Percentiles rank a stretch among this genome's conserved stretches.
These are phyloP conservation scores for Tetragonisca angustula DNA, from an alignment of 2,888 invertebrate genomes.

Conservation along the genomic window DNA sequence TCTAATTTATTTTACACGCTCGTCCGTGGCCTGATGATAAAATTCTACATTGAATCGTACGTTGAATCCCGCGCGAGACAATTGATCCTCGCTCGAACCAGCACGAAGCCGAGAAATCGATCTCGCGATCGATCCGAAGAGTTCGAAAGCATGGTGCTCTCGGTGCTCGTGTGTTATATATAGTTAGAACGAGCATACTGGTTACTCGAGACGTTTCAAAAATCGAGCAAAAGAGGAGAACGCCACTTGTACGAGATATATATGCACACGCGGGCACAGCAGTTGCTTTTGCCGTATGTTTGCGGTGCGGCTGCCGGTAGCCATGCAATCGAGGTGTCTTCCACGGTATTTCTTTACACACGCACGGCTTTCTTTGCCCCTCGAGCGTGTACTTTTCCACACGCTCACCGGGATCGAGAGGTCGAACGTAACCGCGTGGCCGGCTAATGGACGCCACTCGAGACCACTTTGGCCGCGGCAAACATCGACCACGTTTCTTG, in stretches of 20 bases:
- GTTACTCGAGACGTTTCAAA: conserved; percentile 70
- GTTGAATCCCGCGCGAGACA: background rate
- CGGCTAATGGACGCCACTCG: conserved; percentile 83
- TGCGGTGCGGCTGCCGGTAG: conserved; percentile 82
- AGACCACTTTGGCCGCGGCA: conserved; percentile 83
- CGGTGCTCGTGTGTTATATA: too few relatives aligned
- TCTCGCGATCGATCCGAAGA: conserved; percentile 14
- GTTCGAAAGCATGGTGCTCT: background rate
- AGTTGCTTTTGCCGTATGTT: conserved; percentile 70
- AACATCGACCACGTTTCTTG: conserved; percentile 82
- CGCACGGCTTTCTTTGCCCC: conserved; percentile 74
- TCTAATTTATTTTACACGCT: too few relatives aligned
- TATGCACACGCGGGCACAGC: conserved; percentile 57
- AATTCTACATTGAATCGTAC: too few relatives aligned
- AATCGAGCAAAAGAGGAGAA: conserved; percentile 67
- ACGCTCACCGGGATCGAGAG: conserved; percentile 45
- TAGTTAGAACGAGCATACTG: conserved; percentile 6
- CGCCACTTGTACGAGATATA: conserved; percentile 65
- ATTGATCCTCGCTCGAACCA: background rate
- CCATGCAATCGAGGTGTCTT: conserved; percentile 82
- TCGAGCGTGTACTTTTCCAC: conserved; percentile 73
- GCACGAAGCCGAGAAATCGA: conserved; percentile 3
- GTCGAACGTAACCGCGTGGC: conserved; percentile 68
- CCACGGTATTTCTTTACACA: conserved; percentile 82
- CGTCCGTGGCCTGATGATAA: too few relatives aligned